A percentile compares a stretch with the other conserved stretches of the same genome.
phyloP scores from a whole-genome alignment of 1,140 invertebrate genomes.

The Amphibalanus amphitrite region DNA sequence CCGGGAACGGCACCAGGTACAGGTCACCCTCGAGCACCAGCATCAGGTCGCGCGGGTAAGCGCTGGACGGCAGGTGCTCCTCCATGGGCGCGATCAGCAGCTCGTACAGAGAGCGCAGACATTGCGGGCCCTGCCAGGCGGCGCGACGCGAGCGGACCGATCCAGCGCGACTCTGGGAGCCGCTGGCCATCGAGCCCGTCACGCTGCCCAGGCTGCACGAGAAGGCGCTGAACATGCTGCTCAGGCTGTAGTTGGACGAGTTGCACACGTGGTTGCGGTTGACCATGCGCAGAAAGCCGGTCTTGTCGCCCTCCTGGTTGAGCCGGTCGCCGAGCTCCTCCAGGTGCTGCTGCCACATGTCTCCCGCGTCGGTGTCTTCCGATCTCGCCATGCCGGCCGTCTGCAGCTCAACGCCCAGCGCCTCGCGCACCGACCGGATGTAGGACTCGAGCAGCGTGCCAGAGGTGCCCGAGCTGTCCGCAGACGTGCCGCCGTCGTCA shows the following conservation, averaged over 20 bases:
- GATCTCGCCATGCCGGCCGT: slow-evolving; percentile 19
- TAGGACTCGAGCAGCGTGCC: slow-evolving; percentile 44
- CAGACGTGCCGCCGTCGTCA: slow-evolving; percentile 14
- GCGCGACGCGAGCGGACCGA: slow-evolving; percentile 27
- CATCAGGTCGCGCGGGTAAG: slow-evolving; percentile 49
- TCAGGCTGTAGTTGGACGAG: slow-evolving; percentile 83
- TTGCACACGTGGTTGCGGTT: slow-evolving; percentile 66
- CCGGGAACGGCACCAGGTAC: slow-evolving; percentile 77
- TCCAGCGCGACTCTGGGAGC: slow-evolving; percentile 37
- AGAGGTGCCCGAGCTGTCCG: slow-evolving; percentile 26
- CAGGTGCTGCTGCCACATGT: slow-evolving; percentile 35
- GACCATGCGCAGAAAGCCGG: slow-evolving; percentile 49
- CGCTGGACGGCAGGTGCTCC: slow-evolving; percentile 43
- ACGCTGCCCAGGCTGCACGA: slow-evolving; percentile 44
- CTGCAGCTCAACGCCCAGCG: slow-evolving; percentile 41
- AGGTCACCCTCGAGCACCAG: slow-evolving; percentile 78
- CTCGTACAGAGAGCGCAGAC: slow-evolving; percentile 66
- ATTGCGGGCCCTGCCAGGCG: slow-evolving; percentile 66
- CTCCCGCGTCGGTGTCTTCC: slow-evolving; percentile 22
- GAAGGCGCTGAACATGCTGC: slow-evolving; percentile 47
- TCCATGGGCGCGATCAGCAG: slow-evolving; percentile 83
- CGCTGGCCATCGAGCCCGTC: slow-evolving; percentile 54
- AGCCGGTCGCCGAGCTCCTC: slow-evolving; percentile 39
- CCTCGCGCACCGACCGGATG: slow-evolving; percentile 45
- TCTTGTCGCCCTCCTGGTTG: slow-evolving; percentile 41